A percentile compares a stretch with the other conserved stretches of the same genome.
Conservation (phyloP, 2,888 invertebrate genomes). For the Dioctria linearis region DNA sequence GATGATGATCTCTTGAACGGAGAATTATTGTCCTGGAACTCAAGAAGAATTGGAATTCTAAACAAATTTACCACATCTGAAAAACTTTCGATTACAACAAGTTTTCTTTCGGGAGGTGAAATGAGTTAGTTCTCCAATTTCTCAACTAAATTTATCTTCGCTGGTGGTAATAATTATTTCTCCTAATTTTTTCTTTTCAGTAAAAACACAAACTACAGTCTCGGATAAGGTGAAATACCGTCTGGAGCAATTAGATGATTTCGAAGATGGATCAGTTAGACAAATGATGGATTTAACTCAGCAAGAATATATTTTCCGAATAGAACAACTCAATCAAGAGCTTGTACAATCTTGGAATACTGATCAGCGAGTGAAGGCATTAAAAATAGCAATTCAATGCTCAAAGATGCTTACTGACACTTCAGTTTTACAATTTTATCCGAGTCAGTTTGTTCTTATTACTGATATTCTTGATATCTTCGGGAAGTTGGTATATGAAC, state of each 20-base stretch:
- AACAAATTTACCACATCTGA: conserved; percentile 94
- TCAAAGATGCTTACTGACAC: conserved; percentile 93
- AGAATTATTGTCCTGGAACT: conserved; percentile 81
- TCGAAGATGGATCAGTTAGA: conserved; percentile 90
- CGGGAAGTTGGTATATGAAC: conserved; percentile 89
- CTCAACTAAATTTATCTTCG: too few species aligned
- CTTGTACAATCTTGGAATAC: conserved; percentile 93
- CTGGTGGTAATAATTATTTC: conserved; percentile 43
- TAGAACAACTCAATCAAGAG: conserved; percentile 93
- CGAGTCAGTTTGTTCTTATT: conserved; percentile 96
- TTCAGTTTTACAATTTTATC: conserved; percentile 94
- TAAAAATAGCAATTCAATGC: conserved; percentile 98
- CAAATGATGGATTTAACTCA: conserved; percentile 93
- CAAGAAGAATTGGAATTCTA: conserved; percentile 83
- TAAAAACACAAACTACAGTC: conserved; percentile 84
- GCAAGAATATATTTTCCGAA: conserved; percentile 90
- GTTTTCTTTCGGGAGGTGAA: conserved; percentile 86
- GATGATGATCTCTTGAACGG: conserved; percentile 66
- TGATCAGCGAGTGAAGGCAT: conserved; percentile 94
- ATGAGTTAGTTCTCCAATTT: conserved; percentile 77
- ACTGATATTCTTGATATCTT: conserved; percentile 97
- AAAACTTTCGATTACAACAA: conserved; percentile 91
- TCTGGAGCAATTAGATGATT: conserved; percentile 93
- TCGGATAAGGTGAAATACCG: conserved; percentile 92
- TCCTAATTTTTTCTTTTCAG: conserved; percentile 66